Conservation (phyloP, 2,113 vertebrate genomes). For the Micromys minutus region DNA sequence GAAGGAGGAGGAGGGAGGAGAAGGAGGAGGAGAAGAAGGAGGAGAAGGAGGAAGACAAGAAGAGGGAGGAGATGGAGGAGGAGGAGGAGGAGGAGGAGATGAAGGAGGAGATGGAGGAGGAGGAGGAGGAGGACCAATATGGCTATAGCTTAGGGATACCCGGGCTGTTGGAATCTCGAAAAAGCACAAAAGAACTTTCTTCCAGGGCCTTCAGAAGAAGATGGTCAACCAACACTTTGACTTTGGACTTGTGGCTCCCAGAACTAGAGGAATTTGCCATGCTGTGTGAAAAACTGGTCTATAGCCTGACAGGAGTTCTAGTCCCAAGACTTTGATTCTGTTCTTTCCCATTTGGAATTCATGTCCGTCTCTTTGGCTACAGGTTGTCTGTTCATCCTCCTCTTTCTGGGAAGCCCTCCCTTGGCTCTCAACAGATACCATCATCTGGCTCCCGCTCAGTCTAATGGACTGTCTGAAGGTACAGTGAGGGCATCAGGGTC, state of each 20-base stretch:
- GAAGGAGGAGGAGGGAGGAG: neutral
- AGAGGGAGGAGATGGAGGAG: no score
- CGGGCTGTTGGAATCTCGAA: neutral
- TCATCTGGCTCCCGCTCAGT: no score
- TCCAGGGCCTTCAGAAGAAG: neutral
- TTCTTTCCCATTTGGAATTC: neutral
- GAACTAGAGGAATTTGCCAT: neutral
- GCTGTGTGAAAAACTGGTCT: neutral
- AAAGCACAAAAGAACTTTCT: no score
- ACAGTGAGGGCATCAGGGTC: neutral
- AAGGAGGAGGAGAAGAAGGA: no score
- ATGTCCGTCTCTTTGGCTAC: neutral
- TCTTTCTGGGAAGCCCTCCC: neutral
- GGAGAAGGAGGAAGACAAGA: neutral
- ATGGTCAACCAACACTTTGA: accelerated
- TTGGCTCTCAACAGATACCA: neutral
- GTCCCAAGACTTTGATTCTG: neutral
- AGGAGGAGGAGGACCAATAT: neutral
- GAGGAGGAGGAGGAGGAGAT: no score
- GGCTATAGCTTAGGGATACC: neutral
- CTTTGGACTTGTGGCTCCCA: neutral
- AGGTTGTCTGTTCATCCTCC: accelerated
- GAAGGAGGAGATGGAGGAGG: neutral
- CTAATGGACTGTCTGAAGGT: no score
- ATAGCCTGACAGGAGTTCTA: neutral